These are phyloP conservation scores for Sinocyclocheilus rhinocerous DNA, from an alignment of 2,113 vertebrate genomes.

Conservation along the genomic window DNA sequence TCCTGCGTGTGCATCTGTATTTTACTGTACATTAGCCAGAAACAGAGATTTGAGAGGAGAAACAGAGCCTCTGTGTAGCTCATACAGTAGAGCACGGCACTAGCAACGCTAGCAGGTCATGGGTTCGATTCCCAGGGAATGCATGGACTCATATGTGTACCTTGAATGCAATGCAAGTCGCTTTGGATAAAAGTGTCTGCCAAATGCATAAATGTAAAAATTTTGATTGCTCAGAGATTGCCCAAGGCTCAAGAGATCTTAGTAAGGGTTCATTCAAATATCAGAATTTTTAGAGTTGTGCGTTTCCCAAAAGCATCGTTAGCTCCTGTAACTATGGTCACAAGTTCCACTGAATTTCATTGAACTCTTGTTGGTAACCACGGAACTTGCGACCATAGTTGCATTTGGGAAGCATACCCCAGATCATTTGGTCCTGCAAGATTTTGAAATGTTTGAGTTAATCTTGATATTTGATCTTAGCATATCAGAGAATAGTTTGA, in stretches of 20 bases:
- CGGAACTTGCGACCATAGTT: background rate
- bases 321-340: background rate
- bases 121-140: background rate
- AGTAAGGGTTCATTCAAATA: background rate
- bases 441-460: background rate
- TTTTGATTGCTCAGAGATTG: background rate
- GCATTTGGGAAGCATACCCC: background rate
- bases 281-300: background rate
- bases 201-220: background rate
- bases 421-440: background rate
- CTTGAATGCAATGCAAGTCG: background rate
- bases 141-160: background rate
- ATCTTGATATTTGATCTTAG: background rate
- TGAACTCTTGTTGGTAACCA: background rate
- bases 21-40: constrained; percentile 7
- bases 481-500: background rate
- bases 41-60: background rate
- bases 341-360: background rate
- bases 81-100: background rate
- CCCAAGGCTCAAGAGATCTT: background rate
- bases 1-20: background rate
- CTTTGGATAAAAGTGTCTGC: background rate
- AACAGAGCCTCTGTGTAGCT: background rate
- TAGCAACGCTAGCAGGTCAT: background rate
- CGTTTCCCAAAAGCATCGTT: background rate